Evolutionary conservation across 2,797 vertebrate species (phyloP).

Genomic region (Pampus argenteus): DNA sequence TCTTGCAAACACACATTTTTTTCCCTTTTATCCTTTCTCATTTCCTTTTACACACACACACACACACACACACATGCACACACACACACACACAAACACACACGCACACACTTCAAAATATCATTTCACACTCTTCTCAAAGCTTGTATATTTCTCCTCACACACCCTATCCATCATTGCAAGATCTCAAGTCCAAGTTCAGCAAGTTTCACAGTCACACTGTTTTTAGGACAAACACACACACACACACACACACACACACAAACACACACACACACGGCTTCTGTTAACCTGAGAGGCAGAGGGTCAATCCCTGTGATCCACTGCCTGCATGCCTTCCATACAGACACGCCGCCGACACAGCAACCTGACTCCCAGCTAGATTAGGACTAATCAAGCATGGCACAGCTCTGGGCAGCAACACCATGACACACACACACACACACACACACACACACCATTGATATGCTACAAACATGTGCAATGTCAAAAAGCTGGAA

Average conservation of each 20-base stretch:
- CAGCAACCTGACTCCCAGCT: conserved; percentile 80
- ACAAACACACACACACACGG: conserved; percentile 66
- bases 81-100: not conserved
- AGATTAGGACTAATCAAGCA: conserved; percentile 82
- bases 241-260: conserved; percentile 35
- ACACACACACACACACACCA: conserved; percentile 20
- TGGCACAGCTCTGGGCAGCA: conserved; percentile 65
- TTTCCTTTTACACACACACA: conserved; percentile 1
- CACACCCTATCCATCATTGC: conserved; percentile 2
- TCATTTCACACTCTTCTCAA: not conserved
- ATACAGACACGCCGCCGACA: conserved; percentile 80
- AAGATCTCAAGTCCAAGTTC: conserved; percentile 52
- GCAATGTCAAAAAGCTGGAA: not conserved
- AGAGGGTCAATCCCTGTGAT: conserved; percentile 85
- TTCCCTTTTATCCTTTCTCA: not conserved
- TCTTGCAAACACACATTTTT: conserved; percentile 26
- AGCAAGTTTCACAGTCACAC: conserved; percentile 27
- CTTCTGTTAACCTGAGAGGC: conserved; percentile 87
- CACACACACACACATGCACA: conserved; percentile 17
- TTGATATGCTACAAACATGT: conserved; percentile 14
- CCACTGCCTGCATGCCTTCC: conserved; percentile 83
- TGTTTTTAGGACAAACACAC: conserved; percentile 34
- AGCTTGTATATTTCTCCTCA: conserved; percentile 15
- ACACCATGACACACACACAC: conserved; percentile 43
- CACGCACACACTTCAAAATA: conserved; percentile 22